phyloP scores from a whole-genome alignment of 92 coral and sea anemone genomes.

The Epizoanthus rinbou region DNA sequence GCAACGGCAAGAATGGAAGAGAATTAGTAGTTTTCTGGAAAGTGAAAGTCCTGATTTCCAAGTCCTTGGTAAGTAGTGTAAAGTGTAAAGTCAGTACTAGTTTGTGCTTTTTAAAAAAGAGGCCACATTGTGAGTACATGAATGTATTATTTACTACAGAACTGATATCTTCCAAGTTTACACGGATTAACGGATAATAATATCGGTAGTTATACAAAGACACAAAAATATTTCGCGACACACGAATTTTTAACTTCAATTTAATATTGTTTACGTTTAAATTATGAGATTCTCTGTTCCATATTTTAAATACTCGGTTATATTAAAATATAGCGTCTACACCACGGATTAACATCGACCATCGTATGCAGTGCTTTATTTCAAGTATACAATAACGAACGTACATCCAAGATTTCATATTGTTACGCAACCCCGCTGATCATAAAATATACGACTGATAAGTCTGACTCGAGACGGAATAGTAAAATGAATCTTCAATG shows the following conservation, averaged over 20 bases:
- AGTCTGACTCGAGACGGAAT: too few species aligned
- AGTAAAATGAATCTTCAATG: too few species aligned
- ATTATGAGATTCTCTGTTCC: neutral
- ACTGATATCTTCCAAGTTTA: neutral
- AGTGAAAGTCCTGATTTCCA: constrained; percentile 45
- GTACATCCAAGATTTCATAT: too few species aligned
- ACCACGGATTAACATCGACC: too few species aligned
- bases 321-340: too few species aligned
- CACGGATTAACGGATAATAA: neutral
- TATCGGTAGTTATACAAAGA: neutral
- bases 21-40: constrained; percentile 63
- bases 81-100: too few species aligned
- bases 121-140: neutral
- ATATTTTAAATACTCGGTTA: too few species aligned
- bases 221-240: neutral
- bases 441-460: too few species aligned
- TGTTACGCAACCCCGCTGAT: too few species aligned
- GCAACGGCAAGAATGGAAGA: constrained; percentile 68
- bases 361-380: too few species aligned
- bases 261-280: neutral
- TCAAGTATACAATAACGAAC: too few species aligned
- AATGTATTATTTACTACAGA: neutral
- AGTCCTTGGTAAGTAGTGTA: constrained; percentile 18
- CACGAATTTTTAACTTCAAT: neutral
- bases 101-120: neutral